A percentile compares a stretch with the other conserved stretches of the same genome.
phyloP scores from a whole-genome alignment of 2,888 invertebrate species.

The Chirona hameri region DNA sequence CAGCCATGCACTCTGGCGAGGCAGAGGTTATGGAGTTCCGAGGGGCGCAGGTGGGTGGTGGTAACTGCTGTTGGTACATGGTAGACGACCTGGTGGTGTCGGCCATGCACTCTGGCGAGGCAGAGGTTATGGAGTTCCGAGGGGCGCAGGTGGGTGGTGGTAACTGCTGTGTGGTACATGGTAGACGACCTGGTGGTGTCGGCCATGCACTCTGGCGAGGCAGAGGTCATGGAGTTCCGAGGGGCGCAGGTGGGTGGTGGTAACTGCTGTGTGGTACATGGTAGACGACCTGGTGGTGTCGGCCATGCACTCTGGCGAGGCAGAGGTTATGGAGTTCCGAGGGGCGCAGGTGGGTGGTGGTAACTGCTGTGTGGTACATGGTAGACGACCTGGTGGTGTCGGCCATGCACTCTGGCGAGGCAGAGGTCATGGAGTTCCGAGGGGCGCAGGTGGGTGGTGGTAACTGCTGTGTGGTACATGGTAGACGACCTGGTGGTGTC shows the following conservation, averaged over 20 bases:
- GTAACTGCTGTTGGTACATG: too few relatives aligned
- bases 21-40: conserved; percentile 81
- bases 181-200: conserved; percentile 65
- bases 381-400: conserved; percentile 65
- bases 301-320: conserved; percentile 83
- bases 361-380: too few relatives aligned
- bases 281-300: conserved; percentile 65
- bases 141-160: conserved; percentile 54
- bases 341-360: conserved; percentile 54
- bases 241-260: conserved; percentile 54
- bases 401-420: conserved; percentile 83
- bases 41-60: conserved; percentile 53
- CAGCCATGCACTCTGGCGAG: conserved; percentile 83
- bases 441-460: conserved; percentile 54
- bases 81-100: conserved; percentile 62
- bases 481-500: conserved; percentile 65
- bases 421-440: conserved; percentile 79
- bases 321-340: conserved; percentile 79
- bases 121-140: conserved; percentile 79
- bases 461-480: too few relatives aligned
- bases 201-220: conserved; percentile 83
- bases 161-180: too few relatives aligned
- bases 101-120: conserved; percentile 83
- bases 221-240: conserved; percentile 79
- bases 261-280: too few relatives aligned